These are phyloP conservation scores for Mactra quadrangularis DNA, from an alignment of 1,140 invertebrate species.

Conservation along the genomic window DNA sequence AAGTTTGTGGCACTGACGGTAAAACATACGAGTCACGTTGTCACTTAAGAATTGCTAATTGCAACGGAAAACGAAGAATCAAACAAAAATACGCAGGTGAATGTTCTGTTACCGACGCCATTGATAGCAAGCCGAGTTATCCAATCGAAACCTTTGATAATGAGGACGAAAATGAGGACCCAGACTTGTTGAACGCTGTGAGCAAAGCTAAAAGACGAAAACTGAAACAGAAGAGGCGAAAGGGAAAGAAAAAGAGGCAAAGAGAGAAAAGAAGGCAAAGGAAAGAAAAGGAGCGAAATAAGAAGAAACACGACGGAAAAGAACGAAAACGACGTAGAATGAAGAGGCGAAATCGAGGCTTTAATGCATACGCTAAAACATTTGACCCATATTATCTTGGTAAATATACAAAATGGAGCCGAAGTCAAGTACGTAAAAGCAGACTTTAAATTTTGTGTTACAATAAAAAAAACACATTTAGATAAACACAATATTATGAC, in stretches of 20 bases:
- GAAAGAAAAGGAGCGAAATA: conserved; percentile 25
- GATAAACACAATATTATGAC: no score
- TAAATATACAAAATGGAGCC: conserved; percentile 46
- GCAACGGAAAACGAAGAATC: conserved; percentile 39
- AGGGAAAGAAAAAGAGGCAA: conserved; percentile 56
- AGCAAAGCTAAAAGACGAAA: conserved; percentile 34
- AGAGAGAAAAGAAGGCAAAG: conserved; percentile 50
- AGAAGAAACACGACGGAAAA: conserved; percentile 44
- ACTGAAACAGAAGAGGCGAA: conserved; percentile 5
- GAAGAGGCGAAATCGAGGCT: conserved; percentile 39
- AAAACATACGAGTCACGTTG: conserved; percentile 70
- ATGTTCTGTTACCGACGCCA: conserved; percentile 32
- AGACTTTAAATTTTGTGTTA: no score
- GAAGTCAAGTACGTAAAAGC: conserved; percentile 49
- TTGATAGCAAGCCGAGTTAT: conserved; percentile 2
- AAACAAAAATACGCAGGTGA: conserved; percentile 53
- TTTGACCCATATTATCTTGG: conserved; percentile 18
- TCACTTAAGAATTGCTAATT: conserved; percentile 53
- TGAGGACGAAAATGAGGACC: background rate
- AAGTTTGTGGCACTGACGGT: conserved; percentile 74
- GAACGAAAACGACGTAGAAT: conserved; percentile 31
- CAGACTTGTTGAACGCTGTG: conserved; percentile 1
- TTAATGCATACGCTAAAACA: no score
- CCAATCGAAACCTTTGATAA: conserved; percentile 5
- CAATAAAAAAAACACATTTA: no score